phyloP scores from a whole-genome alignment of 2,888 invertebrate species.

The Aphidius colemani region DNA sequence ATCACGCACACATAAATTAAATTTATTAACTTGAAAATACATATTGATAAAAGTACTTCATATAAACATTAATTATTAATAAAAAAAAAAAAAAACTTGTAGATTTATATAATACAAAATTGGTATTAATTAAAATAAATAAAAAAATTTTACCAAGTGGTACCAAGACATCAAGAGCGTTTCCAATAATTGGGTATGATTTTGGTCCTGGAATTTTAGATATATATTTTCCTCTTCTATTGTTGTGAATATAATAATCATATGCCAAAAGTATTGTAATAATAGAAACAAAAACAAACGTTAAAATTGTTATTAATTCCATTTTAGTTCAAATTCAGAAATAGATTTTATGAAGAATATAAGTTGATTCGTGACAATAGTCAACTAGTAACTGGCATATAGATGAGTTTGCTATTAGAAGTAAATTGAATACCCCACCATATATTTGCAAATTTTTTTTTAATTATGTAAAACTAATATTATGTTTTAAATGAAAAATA shows the following conservation, averaged over 20 bases:
- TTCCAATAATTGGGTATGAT: constrained; percentile 47
- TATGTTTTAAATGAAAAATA: neutral
- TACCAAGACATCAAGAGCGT: constrained; percentile 41
- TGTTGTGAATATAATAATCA: constrained; percentile 40
- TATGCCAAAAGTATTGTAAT: constrained; percentile 27
- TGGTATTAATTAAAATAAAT: neutral
- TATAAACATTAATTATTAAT: too few relatives aligned
- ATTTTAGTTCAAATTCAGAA: constrained; percentile 26
- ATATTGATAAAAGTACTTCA: too few relatives aligned
- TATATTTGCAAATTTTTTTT: too few relatives aligned
- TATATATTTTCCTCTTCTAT: constrained; percentile 41
- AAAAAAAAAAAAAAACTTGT: too few relatives aligned
- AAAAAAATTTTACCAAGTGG: constrained; percentile 38
- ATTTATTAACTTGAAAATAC: too few relatives aligned
- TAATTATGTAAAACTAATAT: too few relatives aligned
- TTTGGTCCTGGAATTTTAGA: constrained; percentile 52
- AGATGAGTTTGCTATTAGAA: too few relatives aligned
- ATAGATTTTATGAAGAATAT: too few relatives aligned
- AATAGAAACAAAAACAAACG: constrained; percentile 23
- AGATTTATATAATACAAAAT: neutral
- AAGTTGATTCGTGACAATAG: too few relatives aligned
- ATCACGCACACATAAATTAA: too few relatives aligned
- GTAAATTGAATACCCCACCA: too few relatives aligned
- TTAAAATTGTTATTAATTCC: constrained; percentile 26
- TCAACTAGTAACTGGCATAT: too few relatives aligned